Evolutionary conservation across 2,113 vertebrate genomes (phyloP).

Genomic region (Dasyprocta punctata): DNA sequence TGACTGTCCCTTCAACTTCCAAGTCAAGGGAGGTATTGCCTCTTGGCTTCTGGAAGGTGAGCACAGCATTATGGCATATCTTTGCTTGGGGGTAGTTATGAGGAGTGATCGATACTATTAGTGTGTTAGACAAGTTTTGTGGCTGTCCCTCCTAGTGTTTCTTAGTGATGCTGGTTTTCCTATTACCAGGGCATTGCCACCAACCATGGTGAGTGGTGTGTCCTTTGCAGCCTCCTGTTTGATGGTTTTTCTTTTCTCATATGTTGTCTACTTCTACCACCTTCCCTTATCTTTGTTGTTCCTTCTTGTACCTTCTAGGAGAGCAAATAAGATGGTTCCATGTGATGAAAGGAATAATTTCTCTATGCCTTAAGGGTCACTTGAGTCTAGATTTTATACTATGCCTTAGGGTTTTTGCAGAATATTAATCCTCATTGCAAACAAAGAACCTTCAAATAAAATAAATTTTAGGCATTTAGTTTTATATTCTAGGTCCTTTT

Average conservation of each 20-base stretch:
- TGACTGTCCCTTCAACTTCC: not conserved
- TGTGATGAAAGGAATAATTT: not conserved
- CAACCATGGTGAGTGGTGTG: not conserved
- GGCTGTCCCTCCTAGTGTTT: no score
- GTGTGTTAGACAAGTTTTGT: not conserved
- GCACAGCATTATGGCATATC: not conserved
- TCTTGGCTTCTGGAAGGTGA: not conserved
- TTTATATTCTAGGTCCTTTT: not conserved
- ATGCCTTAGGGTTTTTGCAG: not conserved
- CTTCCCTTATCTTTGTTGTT: not conserved
- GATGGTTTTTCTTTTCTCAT: not conserved
- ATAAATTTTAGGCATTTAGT: not conserved
- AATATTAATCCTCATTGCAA: not conserved
- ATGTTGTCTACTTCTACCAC: not conserved
- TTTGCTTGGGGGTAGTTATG: not conserved
- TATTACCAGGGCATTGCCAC: no score
- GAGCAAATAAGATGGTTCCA: not conserved
- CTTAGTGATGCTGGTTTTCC: not conserved
- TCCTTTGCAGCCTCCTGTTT: not conserved
- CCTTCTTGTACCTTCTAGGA: not conserved
- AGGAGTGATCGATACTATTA: not conserved
- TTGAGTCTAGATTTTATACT: not conserved
- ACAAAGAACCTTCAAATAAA: not conserved
- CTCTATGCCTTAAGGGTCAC: not conserved
- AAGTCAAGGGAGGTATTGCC: not conserved